Conservation (phyloP, 2,888 invertebrate species). For the Chymomyza procnemis region DNA sequence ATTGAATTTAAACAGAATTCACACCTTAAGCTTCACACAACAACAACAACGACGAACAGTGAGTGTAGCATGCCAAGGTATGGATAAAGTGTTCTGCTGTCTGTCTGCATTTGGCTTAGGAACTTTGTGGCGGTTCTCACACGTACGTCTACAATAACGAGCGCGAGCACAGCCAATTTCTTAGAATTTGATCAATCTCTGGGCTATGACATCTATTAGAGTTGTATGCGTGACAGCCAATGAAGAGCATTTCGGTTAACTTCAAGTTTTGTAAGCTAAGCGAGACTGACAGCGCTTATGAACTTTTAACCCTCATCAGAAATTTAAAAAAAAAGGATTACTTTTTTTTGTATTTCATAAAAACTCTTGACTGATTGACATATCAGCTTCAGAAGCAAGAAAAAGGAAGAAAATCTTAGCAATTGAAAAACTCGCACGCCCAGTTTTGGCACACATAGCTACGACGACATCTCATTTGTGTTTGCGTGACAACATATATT, state of each 20-base stretch:
- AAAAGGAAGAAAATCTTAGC: too few species aligned
- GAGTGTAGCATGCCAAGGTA: not conserved
- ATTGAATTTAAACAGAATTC: constrained; percentile 72
- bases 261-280: not conserved
- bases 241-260: not conserved
- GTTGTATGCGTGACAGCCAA: not conserved
- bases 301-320: not conserved
- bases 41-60: not conserved
- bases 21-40: constrained; percentile 52
- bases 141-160: not conserved
- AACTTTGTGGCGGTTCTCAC: not conserved
- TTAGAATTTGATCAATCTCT: not conserved
- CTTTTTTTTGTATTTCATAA: too few species aligned
- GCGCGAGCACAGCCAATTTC: not conserved
- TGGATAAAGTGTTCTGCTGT: not conserved
- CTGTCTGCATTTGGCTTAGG: not conserved
- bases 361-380: too few species aligned
- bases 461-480: not conserved
- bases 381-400: too few species aligned
- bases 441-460: too few species aligned
- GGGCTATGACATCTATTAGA: not conserved
- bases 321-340: too few species aligned
- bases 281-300: not conserved
- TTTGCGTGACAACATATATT: not conserved
- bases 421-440: too few species aligned